Conservation (phyloP, 2,888 invertebrate genomes). For the Stenodera caucasica region DNA sequence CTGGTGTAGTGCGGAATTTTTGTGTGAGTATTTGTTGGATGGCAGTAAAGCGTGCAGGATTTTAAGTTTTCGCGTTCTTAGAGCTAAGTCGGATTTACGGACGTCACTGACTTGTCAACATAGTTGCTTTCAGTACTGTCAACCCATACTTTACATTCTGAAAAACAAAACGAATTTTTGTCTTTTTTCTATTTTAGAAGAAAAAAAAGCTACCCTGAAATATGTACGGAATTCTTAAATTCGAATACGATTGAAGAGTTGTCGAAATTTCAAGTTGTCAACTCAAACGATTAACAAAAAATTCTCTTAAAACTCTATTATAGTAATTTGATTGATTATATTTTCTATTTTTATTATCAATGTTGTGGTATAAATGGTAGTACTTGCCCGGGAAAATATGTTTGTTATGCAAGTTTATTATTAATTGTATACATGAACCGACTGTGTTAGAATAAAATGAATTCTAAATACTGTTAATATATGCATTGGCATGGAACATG, state of each 20-base stretch:
- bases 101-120: constrained; percentile 40
- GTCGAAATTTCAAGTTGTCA: neutral
- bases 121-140: constrained; percentile 39
- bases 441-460: constrained; percentile 5
- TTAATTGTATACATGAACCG: neutral
- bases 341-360: neutral
- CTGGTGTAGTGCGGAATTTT: constrained; percentile 24
- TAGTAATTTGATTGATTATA: too few relatives aligned
- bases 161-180: constrained; percentile 32
- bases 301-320: too few relatives aligned
- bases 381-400: neutral
- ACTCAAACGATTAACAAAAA: too few relatives aligned
- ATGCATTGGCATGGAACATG: constrained; percentile 6
- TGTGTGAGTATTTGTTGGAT: constrained; percentile 25
- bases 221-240: constrained; percentile 23
- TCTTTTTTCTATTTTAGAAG: constrained; percentile 22
- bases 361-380: neutral
- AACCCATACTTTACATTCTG: constrained; percentile 28
- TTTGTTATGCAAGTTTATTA: neutral
- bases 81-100: constrained; percentile 40
- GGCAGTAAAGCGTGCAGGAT: constrained; percentile 32
- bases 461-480: constrained; percentile 7
- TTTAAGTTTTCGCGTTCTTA: constrained; percentile 38
- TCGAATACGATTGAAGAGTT: constrained; percentile 6
- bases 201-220: too few relatives aligned